A percentile compares a stretch with the other conserved stretches of the same genome.
phyloP scores from a whole-genome alignment of 2,888 invertebrate genomes.

The Sarcophaga subvicina region DNA sequence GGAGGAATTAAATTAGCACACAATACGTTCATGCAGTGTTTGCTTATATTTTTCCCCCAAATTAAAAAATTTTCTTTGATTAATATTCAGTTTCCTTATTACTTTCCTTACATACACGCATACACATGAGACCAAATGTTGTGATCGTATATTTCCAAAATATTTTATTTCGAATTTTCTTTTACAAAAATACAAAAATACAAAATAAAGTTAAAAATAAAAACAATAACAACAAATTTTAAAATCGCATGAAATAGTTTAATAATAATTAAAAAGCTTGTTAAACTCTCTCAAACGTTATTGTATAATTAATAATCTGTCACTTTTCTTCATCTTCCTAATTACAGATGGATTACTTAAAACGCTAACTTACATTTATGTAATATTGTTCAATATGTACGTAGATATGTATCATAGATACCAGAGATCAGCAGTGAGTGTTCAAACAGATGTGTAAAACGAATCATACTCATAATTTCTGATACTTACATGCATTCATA shows the following conservation, averaged over 20 bases:
- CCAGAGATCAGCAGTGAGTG: no score
- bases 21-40: conserved; percentile 44
- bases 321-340: conserved; percentile 14
- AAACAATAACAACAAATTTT: neutral
- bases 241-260: conserved; percentile 31
- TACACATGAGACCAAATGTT: neutral
- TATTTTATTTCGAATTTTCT: neutral
- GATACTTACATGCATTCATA: no score
- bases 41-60: neutral
- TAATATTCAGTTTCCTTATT: conserved; percentile 59
- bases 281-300: conserved; percentile 31
- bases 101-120: conserved; percentile 5
- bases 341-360: no score
- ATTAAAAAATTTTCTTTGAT: conserved; percentile 43
- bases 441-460: no score
- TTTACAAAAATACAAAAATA: conserved; percentile 28
- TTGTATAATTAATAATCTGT: conserved; percentile 47
- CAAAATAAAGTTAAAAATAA: conserved; percentile 10
- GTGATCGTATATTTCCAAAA: neutral
- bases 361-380: no score
- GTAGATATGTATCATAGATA: no score
- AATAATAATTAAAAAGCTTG: conserved; percentile 28
- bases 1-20: conserved; percentile 68
- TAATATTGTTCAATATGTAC: no score
- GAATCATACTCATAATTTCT: no score